These are phyloP conservation scores for Podarcis siculus DNA, from an alignment of 2,797 vertebrate species.

Conservation along the genomic window DNA sequence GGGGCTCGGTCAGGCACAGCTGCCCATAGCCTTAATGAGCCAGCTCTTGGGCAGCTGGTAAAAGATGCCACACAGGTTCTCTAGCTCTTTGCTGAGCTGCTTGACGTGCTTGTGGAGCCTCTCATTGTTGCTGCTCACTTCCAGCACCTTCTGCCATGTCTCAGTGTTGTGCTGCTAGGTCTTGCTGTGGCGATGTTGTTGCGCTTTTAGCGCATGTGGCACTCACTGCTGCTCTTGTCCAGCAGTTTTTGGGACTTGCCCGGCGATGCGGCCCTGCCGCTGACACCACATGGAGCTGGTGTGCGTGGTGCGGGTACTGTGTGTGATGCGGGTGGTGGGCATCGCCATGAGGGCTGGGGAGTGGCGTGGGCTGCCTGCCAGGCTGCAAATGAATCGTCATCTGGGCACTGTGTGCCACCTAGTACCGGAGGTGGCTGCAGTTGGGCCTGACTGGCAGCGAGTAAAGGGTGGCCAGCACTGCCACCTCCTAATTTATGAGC, in stretches of 20 bases:
- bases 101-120: conserved; percentile 93
- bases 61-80: conserved; percentile 95
- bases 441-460: conserved; percentile 55
- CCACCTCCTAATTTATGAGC: conserved; percentile 87
- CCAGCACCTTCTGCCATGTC: conserved; percentile 96
- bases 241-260: conserved; percentile 90
- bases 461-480: conserved; percentile 76
- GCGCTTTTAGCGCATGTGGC: conserved; percentile 92
- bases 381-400: conserved; percentile 96
- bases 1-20: conserved; percentile 79
- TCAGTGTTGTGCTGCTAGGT: conserved; percentile 96
- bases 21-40: conserved; percentile 92
- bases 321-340: conserved; percentile 69
- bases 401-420: conserved; percentile 94
- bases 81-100: conserved; percentile 93
- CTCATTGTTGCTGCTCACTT: conserved; percentile 92
- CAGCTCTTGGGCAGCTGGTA: conserved; percentile 93
- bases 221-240: conserved; percentile 95
- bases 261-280: conserved; percentile 62
- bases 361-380: conserved; percentile 93
- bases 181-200: conserved; percentile 98
- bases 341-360: conserved; percentile 87
- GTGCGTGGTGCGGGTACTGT: conserved; percentile 69
- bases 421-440: conserved; percentile 92
- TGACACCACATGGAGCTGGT: conserved; percentile 52